Evolutionary conservation across 2,113 vertebrate genomes (phyloP).

Genomic region (Stomatorhinus ivindoensis): DNA sequence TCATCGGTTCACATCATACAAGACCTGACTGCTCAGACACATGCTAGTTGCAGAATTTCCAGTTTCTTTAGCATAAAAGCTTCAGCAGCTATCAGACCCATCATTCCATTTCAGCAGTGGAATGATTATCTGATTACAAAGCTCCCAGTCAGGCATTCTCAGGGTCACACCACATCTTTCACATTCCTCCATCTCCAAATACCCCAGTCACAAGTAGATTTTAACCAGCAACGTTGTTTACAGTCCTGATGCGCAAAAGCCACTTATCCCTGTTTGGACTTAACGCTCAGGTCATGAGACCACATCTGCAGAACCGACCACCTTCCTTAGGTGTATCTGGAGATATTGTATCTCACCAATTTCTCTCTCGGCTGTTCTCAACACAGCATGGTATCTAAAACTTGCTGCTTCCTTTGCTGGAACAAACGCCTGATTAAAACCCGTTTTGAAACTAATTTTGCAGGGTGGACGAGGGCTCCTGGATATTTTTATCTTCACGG

Average conservation of each 20-base stretch:
- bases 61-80: neutral
- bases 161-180: neutral
- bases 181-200: neutral
- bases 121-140: neutral
- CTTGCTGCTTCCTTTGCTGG: neutral
- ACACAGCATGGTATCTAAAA: neutral
- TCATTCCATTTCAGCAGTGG: neutral
- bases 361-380: neutral
- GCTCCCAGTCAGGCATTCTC: neutral
- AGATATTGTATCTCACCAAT: neutral
- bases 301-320: neutral
- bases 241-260: neutral
- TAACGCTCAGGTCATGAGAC: neutral
- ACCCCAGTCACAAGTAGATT: neutral
- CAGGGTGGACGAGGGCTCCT: neutral
- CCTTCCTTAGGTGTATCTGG: neutral
- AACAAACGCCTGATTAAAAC: neutral
- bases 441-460: neutral
- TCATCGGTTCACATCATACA: neutral
- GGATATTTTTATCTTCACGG: neutral
- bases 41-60: neutral
- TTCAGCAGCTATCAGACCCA: neutral
- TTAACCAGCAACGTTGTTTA: neutral
- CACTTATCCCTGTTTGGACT: neutral
- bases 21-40: neutral